Base-by-base conservation (phyloP, 2,888 invertebrate species). In the Acleris cristana region DNA sequence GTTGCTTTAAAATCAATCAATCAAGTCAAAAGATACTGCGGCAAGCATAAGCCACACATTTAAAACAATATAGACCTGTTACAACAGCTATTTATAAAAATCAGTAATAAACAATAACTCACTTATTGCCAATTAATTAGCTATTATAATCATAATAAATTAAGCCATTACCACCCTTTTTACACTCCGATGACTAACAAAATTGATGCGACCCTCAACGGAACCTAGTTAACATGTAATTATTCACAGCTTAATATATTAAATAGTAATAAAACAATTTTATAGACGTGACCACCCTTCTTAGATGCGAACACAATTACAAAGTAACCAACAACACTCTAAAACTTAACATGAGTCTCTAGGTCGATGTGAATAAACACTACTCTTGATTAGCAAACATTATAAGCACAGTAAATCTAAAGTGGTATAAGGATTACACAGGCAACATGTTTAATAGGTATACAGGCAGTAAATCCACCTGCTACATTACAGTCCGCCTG, bases 401-500 rank as follows among this genome's bases (percentile, higher is more conserved):
- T 60, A 67, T 59, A 8, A 18, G 26, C 26, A 21, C 34, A 26
- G 71, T 51, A 71, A 63, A 67, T 21, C 4, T 70, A 66, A 64
- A 14, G 40, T 71, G 61, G 73, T 72, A 60, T 51, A 63, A 48
- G 51, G 67, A 65, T 72, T 74, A 74, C 74, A 76, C 68, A 72
- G 72, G 71, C 63, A 73, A 79, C 80, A 76, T 71, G 76, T 75
- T 76, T 78, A 80, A 80, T 79, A 73, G 75, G 69, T 74, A 79
- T 76, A 73, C 64, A 66, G 71, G 65, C 69, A 64, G 79, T 83
- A 82, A 80, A 84, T 85, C 76, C 76, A 78, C 74, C 77, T 79
- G 78, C 70, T 72, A 77, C 76, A 79, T 73, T 64, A 75, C 71
- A 71, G 76, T 73, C 71, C 70, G 76, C 72, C 73, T 68, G 76